These are phyloP conservation scores for Megaustenia siamemsis DNA, from an alignment of 2,888 invertebrate genomes.

Conservation along the genomic window DNA sequence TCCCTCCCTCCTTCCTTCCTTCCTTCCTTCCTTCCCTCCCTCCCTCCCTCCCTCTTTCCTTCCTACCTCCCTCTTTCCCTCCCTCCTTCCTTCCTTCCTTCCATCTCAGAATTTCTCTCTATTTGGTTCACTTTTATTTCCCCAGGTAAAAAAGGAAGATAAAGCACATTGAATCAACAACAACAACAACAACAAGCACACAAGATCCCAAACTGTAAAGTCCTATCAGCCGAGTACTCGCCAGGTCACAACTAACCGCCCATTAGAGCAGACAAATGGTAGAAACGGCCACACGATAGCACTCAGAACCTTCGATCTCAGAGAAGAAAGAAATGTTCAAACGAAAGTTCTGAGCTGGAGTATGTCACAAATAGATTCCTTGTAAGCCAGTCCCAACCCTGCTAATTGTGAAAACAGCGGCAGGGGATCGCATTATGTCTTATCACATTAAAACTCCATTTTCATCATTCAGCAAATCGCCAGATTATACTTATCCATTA, in stretches of 20 bases:
- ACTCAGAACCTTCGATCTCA: not conserved
- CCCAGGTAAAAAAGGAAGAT: too few relatives aligned
- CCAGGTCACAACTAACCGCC: not conserved
- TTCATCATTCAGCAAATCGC: not conserved
- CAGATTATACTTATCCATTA: too few relatives aligned
- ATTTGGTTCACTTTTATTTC: too few relatives aligned
- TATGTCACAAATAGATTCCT: slow-evolving; percentile 35
- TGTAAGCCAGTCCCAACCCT: not conserved
- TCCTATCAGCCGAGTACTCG: not conserved
- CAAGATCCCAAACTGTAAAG: too few relatives aligned
- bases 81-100: too few relatives aligned
- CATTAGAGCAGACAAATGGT: not conserved
- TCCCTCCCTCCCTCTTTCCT: not conserved
- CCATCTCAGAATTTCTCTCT: not conserved
- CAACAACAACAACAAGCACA: too few relatives aligned
- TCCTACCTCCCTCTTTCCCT: too few relatives aligned
- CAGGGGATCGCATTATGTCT: slow-evolving; percentile 24
- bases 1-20: not conserved
- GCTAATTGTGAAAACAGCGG: slow-evolving; percentile 26
- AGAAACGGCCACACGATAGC: not conserved
- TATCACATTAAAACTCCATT: not conserved
- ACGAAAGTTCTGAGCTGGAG: not conserved
- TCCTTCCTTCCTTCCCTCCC: not conserved
- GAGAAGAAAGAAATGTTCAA: not conserved
- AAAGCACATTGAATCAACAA: too few relatives aligned